A percentile compares a stretch with the other conserved stretches of the same genome.
Conservation (phyloP, 2,113 vertebrate genomes). For the Pluvianellus socialis region DNA sequence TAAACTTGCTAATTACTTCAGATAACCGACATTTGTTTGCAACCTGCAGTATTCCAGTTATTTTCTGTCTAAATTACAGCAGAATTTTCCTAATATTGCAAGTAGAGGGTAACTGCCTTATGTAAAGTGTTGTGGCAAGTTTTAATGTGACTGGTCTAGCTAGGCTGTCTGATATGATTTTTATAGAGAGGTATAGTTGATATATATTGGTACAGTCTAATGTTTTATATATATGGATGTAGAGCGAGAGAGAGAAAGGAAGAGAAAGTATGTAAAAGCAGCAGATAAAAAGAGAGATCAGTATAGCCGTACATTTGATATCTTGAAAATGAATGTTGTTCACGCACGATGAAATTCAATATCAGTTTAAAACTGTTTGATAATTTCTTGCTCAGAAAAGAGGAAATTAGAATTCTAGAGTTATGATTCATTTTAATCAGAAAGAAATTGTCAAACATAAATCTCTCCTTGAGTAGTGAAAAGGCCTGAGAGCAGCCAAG, state of each 20-base stretch:
- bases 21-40: background rate
- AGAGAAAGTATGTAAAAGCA: background rate
- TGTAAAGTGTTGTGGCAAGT: background rate
- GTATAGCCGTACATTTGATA: background rate
- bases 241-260: background rate
- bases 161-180: background rate
- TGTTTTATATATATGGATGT: background rate
- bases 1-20: slow-evolving; percentile 9
- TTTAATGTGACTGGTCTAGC: background rate
- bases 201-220: background rate
- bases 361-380: slow-evolving; percentile 64
- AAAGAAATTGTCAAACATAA: slow-evolving; percentile 84
- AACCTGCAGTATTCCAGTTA: background rate
- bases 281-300: slow-evolving; percentile 20
- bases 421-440: slow-evolving; percentile 88
- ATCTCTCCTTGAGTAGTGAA: slow-evolving; percentile 82
- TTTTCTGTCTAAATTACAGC: background rate
- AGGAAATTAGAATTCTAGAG: slow-evolving; percentile 81
- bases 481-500: slow-evolving; percentile 82
- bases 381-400: slow-evolving; percentile 77
- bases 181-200: background rate
- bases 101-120: background rate
- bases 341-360: slow-evolving; percentile 19
- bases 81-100: background rate
- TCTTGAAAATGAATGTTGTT: background rate